Conservation (phyloP, 2,888 invertebrate genomes). For the Halocaridina rubra region DNA sequence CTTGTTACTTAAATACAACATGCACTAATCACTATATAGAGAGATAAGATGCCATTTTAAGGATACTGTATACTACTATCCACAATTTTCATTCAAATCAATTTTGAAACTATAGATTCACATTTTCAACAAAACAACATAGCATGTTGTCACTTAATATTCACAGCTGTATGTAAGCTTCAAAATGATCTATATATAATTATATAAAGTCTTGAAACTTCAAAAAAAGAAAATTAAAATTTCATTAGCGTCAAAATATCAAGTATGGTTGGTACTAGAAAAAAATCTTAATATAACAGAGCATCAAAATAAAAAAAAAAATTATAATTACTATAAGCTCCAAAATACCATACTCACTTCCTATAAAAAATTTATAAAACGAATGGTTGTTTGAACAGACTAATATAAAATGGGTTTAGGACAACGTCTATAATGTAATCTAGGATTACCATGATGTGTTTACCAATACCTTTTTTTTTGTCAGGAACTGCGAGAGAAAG, state of each 20-base stretch:
- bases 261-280: not conserved
- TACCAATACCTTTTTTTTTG: conserved; percentile 64
- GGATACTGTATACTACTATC: conserved; percentile 39
- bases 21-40: conserved; percentile 49
- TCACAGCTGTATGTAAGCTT: not conserved
- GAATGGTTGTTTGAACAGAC: conserved; percentile 47
- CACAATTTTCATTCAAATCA: conserved; percentile 18
- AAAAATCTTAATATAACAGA: conserved; percentile 2
- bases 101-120: conserved; percentile 19
- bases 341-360: conserved; percentile 46
- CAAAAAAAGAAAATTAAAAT: conserved; percentile 2
- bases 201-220: not conserved
- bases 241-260: conserved; percentile 15
- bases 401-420: conserved; percentile 56
- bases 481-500: conserved; percentile 64
- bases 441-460: conserved; percentile 61
- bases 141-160: not conserved
- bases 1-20: conserved; percentile 25
- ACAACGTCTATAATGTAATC: conserved; percentile 61
- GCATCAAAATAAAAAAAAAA: not conserved
- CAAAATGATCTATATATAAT: conserved; percentile 6
- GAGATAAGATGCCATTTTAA: conserved; percentile 32
- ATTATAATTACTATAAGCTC: conserved; percentile 22
- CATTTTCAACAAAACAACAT: conserved; percentile 4
- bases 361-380: conserved; percentile 46